A percentile compares a stretch with the other conserved stretches of the same genome.
phyloP scores from a whole-genome alignment of 2,113 vertebrate species.

The Cinclus cinclus region DNA sequence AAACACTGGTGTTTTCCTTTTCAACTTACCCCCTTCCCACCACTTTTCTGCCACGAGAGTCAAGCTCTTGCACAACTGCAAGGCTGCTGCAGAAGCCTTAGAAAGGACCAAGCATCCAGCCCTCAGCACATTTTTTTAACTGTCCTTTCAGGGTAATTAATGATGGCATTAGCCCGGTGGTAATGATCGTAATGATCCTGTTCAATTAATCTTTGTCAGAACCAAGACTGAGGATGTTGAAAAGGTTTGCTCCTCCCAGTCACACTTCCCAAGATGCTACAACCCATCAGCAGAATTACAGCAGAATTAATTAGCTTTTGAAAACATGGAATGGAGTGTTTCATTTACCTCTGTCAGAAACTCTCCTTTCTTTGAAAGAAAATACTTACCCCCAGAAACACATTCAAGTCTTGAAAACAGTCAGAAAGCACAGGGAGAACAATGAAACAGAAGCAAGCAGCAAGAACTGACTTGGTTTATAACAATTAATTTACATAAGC shows the following conservation, averaged over 20 bases:
- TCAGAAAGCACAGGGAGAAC: neutral
- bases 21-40: neutral
- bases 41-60: neutral
- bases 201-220: neutral
- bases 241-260: neutral
- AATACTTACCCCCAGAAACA: neutral
- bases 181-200: neutral
- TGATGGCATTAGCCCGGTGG: neutral
- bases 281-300: neutral
- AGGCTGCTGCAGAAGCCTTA: neutral
- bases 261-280: neutral
- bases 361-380: neutral
- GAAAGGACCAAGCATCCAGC: neutral
- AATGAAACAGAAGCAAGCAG: neutral
- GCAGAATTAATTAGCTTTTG: neutral
- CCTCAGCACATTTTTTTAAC: neutral
- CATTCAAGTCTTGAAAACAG: neutral
- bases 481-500: neutral
- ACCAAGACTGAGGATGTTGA: neutral
- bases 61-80: neutral
- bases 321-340: accelerated
- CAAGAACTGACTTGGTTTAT: neutral
- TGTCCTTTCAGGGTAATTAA: neutral
- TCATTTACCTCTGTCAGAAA: neutral
- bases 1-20: neutral